phyloP scores from a whole-genome alignment of 2,888 invertebrate genomes.

The Chaetogeoica ovagalla region DNA sequence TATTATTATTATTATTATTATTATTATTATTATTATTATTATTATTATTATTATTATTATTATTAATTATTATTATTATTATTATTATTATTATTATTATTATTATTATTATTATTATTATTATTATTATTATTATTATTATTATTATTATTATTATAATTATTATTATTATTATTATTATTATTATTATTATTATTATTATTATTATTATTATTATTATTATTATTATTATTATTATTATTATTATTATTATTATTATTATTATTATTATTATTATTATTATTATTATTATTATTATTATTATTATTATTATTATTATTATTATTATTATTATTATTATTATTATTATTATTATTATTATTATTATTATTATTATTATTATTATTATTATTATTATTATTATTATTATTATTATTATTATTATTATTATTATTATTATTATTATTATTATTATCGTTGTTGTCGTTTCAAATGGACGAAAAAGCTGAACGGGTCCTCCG shows the following conservation, averaged over 20 bases:
- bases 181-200: conserved; percentile 8
- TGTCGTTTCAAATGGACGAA: too few relatives aligned
- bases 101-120: conserved; percentile 14
- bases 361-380: conserved; percentile 6
- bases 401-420: conserved; percentile 17
- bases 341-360: background rate
- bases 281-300: conserved; percentile 17
- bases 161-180: conserved; percentile 31
- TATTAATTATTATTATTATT: conserved; percentile 20
- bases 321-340: conserved; percentile 8
- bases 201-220: conserved; percentile 8
- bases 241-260: conserved; percentile 6
- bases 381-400: conserved; percentile 14
- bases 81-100: conserved; percentile 13
- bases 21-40: background rate
- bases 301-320: conserved; percentile 8
- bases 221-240: background rate
- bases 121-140: conserved; percentile 3
- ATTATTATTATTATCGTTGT: background rate
- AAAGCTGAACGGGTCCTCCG: too few relatives aligned
- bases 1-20: conserved; percentile 1
- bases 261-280: conserved; percentile 14
- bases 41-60: conserved; percentile 13
- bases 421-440: conserved; percentile 8
- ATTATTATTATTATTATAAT: background rate